phyloP scores from a whole-genome alignment of 2,113 vertebrate species.

The Protobothrops flavoviridis region DNA sequence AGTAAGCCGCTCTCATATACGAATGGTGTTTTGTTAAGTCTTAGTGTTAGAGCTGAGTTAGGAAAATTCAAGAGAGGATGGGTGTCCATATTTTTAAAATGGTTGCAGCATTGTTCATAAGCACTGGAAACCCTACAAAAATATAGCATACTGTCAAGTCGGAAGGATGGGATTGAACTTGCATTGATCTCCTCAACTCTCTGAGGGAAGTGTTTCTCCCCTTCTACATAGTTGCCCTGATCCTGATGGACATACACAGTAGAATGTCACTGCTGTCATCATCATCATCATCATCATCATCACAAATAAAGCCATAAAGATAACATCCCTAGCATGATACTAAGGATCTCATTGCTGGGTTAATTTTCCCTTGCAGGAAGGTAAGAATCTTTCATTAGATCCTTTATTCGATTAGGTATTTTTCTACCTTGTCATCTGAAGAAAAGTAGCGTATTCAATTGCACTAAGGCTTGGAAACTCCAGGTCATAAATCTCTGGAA shows the following conservation, averaged over 20 bases:
- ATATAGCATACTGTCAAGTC: not conserved
- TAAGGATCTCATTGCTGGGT: not conserved
- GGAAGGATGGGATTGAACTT: not conserved
- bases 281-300: not conserved
- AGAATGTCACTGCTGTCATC: not conserved
- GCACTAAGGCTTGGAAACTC: not conserved
- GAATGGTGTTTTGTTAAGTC: not conserved
- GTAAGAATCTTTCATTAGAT: not conserved
- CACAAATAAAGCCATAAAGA: not conserved
- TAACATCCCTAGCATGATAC: not conserved
- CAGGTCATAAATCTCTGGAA: not conserved
- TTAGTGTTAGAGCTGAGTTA: not conserved
- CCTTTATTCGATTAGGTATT: not conserved
- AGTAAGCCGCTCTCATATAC: not conserved
- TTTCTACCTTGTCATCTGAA: not conserved
- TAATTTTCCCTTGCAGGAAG: not conserved
- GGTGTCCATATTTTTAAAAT: not conserved
- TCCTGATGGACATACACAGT: not conserved
- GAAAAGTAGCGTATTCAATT: not conserved
- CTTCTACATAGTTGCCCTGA: not conserved
- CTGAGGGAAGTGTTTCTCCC: not conserved
- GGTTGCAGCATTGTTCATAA: not conserved
- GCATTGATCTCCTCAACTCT: not conserved
- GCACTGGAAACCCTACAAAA: not conserved
- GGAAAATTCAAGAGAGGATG: not conserved